Evolutionary conservation across 1,140 invertebrate species (phyloP).

Genomic region (Drosophila jambulina): DNA sequence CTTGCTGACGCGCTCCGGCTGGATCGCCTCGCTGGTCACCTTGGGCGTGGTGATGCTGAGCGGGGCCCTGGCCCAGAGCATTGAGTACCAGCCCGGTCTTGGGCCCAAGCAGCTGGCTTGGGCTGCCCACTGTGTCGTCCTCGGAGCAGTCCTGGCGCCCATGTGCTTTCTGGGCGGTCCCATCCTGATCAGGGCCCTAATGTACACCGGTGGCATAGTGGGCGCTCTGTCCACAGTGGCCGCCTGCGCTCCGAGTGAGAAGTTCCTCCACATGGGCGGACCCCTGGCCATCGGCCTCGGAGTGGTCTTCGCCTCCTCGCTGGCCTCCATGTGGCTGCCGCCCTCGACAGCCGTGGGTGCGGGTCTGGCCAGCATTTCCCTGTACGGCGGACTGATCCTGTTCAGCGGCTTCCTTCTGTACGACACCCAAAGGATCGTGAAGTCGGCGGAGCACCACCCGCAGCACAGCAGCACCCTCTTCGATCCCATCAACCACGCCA

Average conservation of each 20-base stretch:
- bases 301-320: slow-evolving; percentile 95
- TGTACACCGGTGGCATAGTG: slow-evolving; percentile 97
- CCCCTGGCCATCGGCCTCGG: slow-evolving; percentile 97
- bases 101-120: slow-evolving; percentile 97
- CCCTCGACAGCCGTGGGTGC: slow-evolving; percentile 95
- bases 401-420: slow-evolving; percentile 97
- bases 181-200: slow-evolving; percentile 93
- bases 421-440: slow-evolving; percentile 97
- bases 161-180: slow-evolving; percentile 96
- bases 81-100: slow-evolving; percentile 93
- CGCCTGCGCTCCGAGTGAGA: slow-evolving; percentile 98
- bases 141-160: slow-evolving; percentile 97
- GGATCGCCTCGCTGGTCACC: slow-evolving; percentile 90
- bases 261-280: slow-evolving; percentile 97
- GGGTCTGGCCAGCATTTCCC: slow-evolving; percentile 94
- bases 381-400: slow-evolving; percentile 97
- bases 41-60: slow-evolving; percentile 95
- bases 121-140: slow-evolving; percentile 93
- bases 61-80: slow-evolving; percentile 91
- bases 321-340: slow-evolving; percentile 96
- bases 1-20: slow-evolving; percentile 90
- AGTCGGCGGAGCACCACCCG: slow-evolving; percentile 93
- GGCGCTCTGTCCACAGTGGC: slow-evolving; percentile 96
- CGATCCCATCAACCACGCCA: slow-evolving; percentile 98
- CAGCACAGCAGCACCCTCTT: slow-evolving; percentile 88